These are phyloP conservation scores for Chouioia cunea DNA, from an alignment of 2,888 invertebrate genomes.

Conservation along the genomic window DNA sequence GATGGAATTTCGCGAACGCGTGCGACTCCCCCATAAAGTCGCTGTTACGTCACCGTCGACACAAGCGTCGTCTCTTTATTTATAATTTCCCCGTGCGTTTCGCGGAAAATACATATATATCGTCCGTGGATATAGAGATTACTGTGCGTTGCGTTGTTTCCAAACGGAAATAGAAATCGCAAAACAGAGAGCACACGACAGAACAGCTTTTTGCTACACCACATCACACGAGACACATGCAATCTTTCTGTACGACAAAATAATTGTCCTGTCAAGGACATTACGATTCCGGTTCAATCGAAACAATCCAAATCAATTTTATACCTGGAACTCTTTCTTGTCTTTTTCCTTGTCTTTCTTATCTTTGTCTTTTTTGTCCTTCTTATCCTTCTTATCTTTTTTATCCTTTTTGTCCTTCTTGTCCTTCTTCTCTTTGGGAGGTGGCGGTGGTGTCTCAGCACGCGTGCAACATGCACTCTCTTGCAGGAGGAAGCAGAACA, in stretches of 20 bases:
- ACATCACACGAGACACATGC: no score
- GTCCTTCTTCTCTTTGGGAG: conserved; percentile 75
- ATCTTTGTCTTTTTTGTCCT: conserved; percentile 69
- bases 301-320: no score
- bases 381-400: conserved; percentile 72
- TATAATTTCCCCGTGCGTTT: conserved; percentile 32
- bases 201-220: no score
- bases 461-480: conserved; percentile 89
- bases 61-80: conserved; percentile 32
- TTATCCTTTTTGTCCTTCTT: conserved; percentile 72
- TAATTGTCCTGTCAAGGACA: no score
- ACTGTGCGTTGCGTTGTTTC: no score
- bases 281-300: no score
- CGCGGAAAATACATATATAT: conserved; percentile 32
- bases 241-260: no score
- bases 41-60: conserved; percentile 27
- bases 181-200: no score
- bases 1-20: conserved; percentile 23
- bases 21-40: conserved; percentile 33
- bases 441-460: conserved; percentile 72
- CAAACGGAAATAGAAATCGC: no score
- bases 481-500: conserved; percentile 94
- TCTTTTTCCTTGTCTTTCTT: conserved; percentile 72
- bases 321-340: conserved; percentile 73
- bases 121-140: conserved; percentile 15